Conservation (phyloP, 92 coral and sea anemone species). For the Meandrina meandrites region DNA sequence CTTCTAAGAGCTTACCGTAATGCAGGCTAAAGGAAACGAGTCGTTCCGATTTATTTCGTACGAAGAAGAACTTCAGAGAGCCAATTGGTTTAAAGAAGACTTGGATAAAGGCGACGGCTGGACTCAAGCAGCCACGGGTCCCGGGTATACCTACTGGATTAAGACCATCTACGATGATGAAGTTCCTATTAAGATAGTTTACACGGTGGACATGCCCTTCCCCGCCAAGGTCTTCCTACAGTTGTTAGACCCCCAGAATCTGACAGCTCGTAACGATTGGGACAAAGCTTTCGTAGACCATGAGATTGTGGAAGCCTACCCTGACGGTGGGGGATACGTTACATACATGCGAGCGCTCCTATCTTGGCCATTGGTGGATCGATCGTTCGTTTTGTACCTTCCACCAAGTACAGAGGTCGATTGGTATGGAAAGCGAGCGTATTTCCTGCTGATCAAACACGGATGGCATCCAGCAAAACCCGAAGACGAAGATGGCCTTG, state of each 20-base stretch:
- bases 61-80: slow-evolving; percentile 9
- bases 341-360: slow-evolving; percentile 14
- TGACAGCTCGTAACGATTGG: slow-evolving; percentile 16
- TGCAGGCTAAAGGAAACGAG: background rate
- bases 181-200: slow-evolving; percentile 16
- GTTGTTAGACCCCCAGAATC: slow-evolving; percentile 12
- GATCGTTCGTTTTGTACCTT: slow-evolving; percentile 35
- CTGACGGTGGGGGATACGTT: slow-evolving; percentile 14
- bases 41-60: background rate
- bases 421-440: slow-evolving; percentile 40
- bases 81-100: slow-evolving; percentile 35
- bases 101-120: slow-evolving; percentile 20
- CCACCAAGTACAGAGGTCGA: slow-evolving; percentile 20
- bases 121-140: slow-evolving; percentile 5
- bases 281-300: slow-evolving; percentile 22
- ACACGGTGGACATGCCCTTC: slow-evolving; percentile 16
- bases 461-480: slow-evolving; percentile 36
- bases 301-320: background rate
- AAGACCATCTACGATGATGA: background rate
- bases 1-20: background rate
- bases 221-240: slow-evolving; percentile 18
- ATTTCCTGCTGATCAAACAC: background rate
- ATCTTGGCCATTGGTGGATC: slow-evolving; percentile 34
- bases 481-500: slow-evolving; percentile 11
- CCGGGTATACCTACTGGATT: slow-evolving; percentile 17